Evolutionary conservation across 2,113 vertebrate species (phyloP).

Genomic region (Anser brachyrhynchus): DNA sequence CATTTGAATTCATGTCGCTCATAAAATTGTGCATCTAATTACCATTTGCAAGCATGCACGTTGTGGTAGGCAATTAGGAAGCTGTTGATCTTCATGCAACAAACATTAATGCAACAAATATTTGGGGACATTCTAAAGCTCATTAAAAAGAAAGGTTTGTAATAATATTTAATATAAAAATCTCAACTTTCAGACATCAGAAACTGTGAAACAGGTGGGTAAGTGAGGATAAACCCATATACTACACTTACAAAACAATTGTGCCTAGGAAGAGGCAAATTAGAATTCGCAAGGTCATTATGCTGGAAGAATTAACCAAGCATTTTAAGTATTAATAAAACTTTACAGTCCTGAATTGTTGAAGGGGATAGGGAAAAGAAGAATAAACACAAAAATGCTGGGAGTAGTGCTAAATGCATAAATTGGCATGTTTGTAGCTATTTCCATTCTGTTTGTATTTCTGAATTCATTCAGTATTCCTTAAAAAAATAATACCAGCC

Average conservation of each 20-base stretch:
- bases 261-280: not conserved
- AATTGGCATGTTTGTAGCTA: not conserved
- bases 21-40: not conserved
- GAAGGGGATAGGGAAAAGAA: not conserved
- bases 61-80: not conserved
- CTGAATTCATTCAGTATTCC: not conserved
- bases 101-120: not conserved
- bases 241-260: not conserved
- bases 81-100: not conserved
- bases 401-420: not conserved
- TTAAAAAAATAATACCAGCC: not conserved
- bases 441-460: not conserved
- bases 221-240: not conserved
- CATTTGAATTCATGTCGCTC: not conserved
- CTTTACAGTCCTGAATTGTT: rapidly evolving
- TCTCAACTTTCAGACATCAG: not conserved
- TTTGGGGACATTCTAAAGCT: not conserved
- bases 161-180: not conserved
- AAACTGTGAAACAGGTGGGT: not conserved
- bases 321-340: not conserved
- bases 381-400: not conserved
- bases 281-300: not conserved
- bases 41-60: not conserved
- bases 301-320: not conserved
- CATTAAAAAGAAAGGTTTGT: not conserved